Evolutionary conservation across 2,797 vertebrate species (phyloP).

Genomic region (Atherinosoma microstoma): DNA sequence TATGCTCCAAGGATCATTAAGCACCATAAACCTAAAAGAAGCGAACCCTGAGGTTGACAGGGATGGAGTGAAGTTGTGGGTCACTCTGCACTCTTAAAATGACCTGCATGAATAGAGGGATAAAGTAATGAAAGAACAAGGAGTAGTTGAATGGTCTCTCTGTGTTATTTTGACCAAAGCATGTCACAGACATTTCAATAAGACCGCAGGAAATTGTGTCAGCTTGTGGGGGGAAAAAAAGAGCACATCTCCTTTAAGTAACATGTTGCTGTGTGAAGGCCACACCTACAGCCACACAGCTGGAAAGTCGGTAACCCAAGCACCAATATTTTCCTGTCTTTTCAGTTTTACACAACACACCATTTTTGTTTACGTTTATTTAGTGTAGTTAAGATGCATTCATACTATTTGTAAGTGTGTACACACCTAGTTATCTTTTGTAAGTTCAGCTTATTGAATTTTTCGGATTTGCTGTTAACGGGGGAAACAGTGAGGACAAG

Average conservation of each 20-base stretch:
- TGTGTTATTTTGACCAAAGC: slow-evolving; percentile 2
- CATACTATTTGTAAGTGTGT: neutral
- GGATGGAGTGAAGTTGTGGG: no score
- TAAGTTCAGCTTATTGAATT: neutral
- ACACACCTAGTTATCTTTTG: neutral
- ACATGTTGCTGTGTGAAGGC: neutral
- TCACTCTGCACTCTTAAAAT: neutral
- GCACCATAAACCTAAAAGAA: neutral
- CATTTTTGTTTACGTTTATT: neutral
- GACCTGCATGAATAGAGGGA: neutral
- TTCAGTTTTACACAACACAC: neutral
- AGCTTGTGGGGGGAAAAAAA: neutral
- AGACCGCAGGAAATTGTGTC: slow-evolving; percentile 1
- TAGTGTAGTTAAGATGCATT: neutral
- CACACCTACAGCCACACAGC: neutral
- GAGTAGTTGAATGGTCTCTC: neutral
- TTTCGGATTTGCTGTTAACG: neutral
- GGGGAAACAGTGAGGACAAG: no score
- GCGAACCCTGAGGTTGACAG: neutral
- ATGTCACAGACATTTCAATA: slow-evolving; percentile 1
- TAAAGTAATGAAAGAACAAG: neutral
- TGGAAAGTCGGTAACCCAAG: neutral
- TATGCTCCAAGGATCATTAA: neutral
- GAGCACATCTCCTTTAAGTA: neutral
- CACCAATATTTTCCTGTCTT: neutral